Evolutionary conservation across 2,113 vertebrate species (phyloP).

Genomic region (Rhinopomastus cyanomelas): DNA sequence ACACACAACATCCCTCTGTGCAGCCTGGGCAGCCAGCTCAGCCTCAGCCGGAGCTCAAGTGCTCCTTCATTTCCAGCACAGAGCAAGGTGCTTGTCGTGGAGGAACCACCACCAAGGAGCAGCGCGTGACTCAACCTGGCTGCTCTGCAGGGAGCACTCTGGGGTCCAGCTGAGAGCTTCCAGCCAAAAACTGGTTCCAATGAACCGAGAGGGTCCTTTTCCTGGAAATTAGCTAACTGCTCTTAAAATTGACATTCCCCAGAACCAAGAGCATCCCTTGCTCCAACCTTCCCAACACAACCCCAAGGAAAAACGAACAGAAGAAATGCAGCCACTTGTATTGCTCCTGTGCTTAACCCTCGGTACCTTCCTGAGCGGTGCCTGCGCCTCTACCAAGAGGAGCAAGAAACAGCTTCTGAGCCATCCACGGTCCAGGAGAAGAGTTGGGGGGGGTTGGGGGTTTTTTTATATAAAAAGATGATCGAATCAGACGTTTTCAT

Average conservation of each 20-base stretch:
- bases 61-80: constrained; percentile 19
- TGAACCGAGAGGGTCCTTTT: background rate
- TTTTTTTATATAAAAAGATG: constrained; percentile 54
- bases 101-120: background rate
- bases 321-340: background rate
- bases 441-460: background rate
- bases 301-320: background rate
- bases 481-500: constrained; percentile 44
- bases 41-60: constrained; percentile 24
- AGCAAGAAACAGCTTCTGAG: constrained; percentile 33
- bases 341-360: constrained; percentile 5
- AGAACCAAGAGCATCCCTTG: background rate
- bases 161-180: background rate
- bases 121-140: background rate
- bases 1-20: background rate
- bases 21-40: background rate
- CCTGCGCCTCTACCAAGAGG: constrained; percentile 4
- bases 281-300: background rate
- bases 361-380: constrained; percentile 17
- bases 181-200: background rate
- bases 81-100: background rate
- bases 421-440: constrained; percentile 51
- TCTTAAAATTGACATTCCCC: constrained; percentile 5
- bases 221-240: background rate
- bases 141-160: background rate